Conservation (phyloP, 2,888 invertebrate genomes). For the Ptilodon capucinus region DNA sequence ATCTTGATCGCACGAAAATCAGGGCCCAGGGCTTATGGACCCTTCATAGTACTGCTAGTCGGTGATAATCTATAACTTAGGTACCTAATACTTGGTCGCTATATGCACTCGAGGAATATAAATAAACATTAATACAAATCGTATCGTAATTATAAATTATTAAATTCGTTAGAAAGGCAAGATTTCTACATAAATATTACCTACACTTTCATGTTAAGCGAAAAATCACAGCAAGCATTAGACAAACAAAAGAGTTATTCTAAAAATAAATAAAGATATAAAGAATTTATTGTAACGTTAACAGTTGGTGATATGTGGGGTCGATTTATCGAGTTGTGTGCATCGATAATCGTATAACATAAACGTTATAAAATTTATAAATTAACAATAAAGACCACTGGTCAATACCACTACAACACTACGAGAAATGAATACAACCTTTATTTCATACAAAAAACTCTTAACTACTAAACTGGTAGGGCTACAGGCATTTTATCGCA, state of each 20-base stretch:
- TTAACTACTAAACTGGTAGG: background rate
- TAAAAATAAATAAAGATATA: slow-evolving; percentile 53
- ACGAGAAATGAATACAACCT: slow-evolving; percentile 21
- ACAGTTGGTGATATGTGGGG: slow-evolving; percentile 62
- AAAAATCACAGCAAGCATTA: slow-evolving; percentile 55
- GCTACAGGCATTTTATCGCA: background rate
- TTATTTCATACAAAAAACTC: background rate
- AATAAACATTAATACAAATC: slow-evolving; percentile 38
- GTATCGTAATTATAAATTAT: slow-evolving; percentile 35
- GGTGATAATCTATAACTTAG: too few species aligned
- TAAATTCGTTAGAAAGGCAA: slow-evolving; percentile 77
- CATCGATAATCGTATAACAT: slow-evolving; percentile 24
- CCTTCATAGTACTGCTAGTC: too few species aligned
- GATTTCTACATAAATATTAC: slow-evolving; percentile 40
- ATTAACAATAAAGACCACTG: slow-evolving; percentile 30
- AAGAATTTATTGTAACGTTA: slow-evolving; percentile 44
- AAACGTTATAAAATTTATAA: slow-evolving; percentile 29
- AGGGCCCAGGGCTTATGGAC: too few species aligned
- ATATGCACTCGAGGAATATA: slow-evolving; percentile 12
- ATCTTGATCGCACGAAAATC: too few species aligned
- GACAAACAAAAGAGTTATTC: slow-evolving; percentile 40
- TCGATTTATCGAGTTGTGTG: slow-evolving; percentile 44
- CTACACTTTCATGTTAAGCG: slow-evolving; percentile 37
- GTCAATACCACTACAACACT: slow-evolving; percentile 12
- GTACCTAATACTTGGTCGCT: background rate